A percentile compares a stretch with the other conserved stretches of the same genome.
Evolutionary conservation across 2,113 vertebrate genomes (phyloP).

Genomic region (Protobothrops flavoviridis): DNA sequence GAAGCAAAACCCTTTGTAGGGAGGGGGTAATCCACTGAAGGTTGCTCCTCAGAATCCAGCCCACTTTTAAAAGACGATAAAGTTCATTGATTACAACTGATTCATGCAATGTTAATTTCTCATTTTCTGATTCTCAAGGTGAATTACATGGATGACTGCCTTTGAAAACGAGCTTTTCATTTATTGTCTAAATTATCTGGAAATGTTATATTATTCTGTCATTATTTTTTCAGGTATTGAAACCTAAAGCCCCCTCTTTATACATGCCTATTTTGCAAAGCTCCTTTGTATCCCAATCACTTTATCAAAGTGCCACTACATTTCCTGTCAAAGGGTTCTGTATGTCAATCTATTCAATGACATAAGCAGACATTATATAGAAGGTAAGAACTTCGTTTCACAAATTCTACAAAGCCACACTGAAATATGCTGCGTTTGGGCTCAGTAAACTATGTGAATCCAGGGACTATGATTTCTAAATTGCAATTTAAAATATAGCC

Average conservation of each 20-base stretch:
- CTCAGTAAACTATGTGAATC: neutral
- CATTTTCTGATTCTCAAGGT: neutral
- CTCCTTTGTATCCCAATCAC: neutral
- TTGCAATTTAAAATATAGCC: neutral
- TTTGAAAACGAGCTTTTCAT: neutral
- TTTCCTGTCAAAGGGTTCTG: neutral
- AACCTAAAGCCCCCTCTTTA: neutral
- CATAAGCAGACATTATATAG: neutral
- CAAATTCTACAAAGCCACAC: neutral
- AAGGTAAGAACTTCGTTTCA: neutral
- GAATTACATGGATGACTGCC: too few relatives aligned
- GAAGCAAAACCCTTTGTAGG: neutral
- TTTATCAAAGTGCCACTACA: too few relatives aligned
- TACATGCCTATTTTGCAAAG: neutral
- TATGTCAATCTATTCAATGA: neutral
- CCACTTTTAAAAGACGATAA: neutral
- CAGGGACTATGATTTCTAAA: neutral
- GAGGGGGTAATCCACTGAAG: neutral
- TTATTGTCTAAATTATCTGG: neutral
- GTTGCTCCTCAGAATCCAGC: neutral
- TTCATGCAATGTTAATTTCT: neutral
- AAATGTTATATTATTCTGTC: neutral
- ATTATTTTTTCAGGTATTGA: neutral
- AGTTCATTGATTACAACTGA: neutral
- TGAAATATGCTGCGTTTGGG: neutral